These are phyloP conservation scores for Nymphalis polychloros DNA, from an alignment of 2,888 invertebrate species.

Conservation along the genomic window DNA sequence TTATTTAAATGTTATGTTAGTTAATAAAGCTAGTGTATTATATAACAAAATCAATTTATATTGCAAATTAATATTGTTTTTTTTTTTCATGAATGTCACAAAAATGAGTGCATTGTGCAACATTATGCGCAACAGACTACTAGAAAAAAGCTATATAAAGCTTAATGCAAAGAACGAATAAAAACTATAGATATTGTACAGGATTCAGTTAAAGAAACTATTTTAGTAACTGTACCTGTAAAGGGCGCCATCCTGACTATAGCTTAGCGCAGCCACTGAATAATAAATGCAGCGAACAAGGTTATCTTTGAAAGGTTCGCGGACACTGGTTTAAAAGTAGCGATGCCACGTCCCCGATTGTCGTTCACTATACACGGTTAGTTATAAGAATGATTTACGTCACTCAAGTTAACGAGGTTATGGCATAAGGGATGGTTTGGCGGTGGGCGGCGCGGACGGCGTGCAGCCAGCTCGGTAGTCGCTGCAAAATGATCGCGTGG, in stretches of 20 bases:
- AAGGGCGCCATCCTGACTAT: constrained; percentile 75
- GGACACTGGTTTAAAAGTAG: constrained; percentile 51
- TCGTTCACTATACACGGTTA: constrained; percentile 53
- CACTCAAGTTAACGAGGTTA: constrained; percentile 72
- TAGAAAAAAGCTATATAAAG: constrained; percentile 11
- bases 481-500: constrained; percentile 75
- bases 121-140: constrained; percentile 22
- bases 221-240: constrained; percentile 66
- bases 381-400: constrained; percentile 62
- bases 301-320: constrained; percentile 59
- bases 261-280: constrained; percentile 74
- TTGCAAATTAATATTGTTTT: too few relatives aligned
- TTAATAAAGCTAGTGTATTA: not conserved
- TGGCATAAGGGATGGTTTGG: constrained; percentile 54
- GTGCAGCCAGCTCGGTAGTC: constrained; percentile 67
- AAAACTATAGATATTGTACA: constrained; percentile 2
- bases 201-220: constrained; percentile 30
- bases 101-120: constrained; percentile 15
- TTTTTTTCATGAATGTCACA: constrained; percentile 8
- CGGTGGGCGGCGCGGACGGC: constrained; percentile 52
- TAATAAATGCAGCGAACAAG: constrained; percentile 75
- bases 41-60: not conserved
- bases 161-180: constrained; percentile 8
- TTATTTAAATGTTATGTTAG: too few relatives aligned
- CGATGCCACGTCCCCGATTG: constrained; percentile 48